Percentiles rank a stretch among this genome's conserved stretches.
phyloP scores from a whole-genome alignment of 2,888 invertebrate species.

The Pocota personata region DNA sequence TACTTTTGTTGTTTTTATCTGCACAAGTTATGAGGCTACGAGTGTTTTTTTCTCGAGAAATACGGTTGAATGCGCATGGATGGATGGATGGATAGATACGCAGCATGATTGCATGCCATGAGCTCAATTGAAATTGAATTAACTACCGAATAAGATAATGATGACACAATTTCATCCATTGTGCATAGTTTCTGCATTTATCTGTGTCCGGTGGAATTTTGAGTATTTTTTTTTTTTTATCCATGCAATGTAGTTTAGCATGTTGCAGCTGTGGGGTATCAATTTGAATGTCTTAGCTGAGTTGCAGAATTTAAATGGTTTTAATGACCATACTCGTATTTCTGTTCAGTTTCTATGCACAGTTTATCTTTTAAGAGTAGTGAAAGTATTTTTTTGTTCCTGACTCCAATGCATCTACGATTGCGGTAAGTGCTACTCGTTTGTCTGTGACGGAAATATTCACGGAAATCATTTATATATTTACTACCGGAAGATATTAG shows the following conservation, averaged over 20 bases:
- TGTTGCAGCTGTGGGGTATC: not conserved
- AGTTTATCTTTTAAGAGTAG: not conserved
- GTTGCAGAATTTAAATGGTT: not conserved
- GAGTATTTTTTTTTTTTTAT: not conserved
- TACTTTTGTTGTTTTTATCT: not conserved
- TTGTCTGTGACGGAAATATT: slow-evolving; percentile 37
- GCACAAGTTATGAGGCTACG: slow-evolving; percentile 36
- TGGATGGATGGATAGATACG: not conserved
- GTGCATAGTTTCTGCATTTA: not conserved
- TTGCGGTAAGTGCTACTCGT: slow-evolving; percentile 15
- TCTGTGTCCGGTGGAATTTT: slow-evolving; percentile 17
- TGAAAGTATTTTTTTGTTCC: slow-evolving; percentile 24
- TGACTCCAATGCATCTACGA: not conserved
- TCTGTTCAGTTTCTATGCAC: not conserved
- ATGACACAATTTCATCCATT: slow-evolving; percentile 49
- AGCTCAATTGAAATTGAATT: slow-evolving; percentile 33
- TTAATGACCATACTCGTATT: not conserved
- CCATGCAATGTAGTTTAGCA: not conserved
- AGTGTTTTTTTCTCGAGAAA: slow-evolving; percentile 16
- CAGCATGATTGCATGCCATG: slow-evolving; percentile 19
- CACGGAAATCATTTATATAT: not conserved
- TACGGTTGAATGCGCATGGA: not conserved
- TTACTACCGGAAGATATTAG: slow-evolving; percentile 9
- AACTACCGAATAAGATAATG: slow-evolving; percentile 29
- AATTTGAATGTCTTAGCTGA: slow-evolving; percentile 1